Evolutionary conservation across 2,888 invertebrate genomes (phyloP), one percentile per base, ranked within the genome.

Genomic region (Epistrophe grossulariae): DNA sequence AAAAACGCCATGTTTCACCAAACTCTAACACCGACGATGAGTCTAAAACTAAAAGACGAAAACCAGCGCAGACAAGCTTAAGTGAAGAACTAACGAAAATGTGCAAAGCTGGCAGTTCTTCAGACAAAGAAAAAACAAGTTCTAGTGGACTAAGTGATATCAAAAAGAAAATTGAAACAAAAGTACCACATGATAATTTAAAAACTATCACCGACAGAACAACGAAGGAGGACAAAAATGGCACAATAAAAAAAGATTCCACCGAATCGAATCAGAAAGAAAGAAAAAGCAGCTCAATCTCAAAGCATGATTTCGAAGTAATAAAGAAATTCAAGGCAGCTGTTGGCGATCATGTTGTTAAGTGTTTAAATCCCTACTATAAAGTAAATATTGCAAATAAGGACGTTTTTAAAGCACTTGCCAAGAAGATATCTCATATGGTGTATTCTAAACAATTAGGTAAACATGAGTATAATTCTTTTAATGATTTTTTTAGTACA

Each of bases 331-430:
- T 70, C 24, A 84, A 83, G 57, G 79, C 84, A 1, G 1, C 45
- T 13, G 50, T 80, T 13, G 88, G 84, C 3, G 88, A 92, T 91
- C 11, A 90, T 90, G 68, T 89, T 88, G 88, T 90, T 1, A 87
- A 83, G 45, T 87, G 87, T 38, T 55, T 92, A 6, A 92, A 92
- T 90, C 92, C 92, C 0, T 92, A 92, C 70, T 92, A 92, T 31
- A 92, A 92, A 79, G 89, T 90, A 4, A 92, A 92, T 82, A 92
- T 92, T 62, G 90, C 91, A 38, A 90, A 91, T 74, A 92, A 91
- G 73, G 92, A 92, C 38, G 79, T 91, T 0, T 92, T 92, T 66
- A 92, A 92, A 83, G 89, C 90, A 1, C 80, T 92, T 48, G 92
- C 92, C 19, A 92, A 92, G 79, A 90, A 91, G 38, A 89, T 92